Base-by-base conservation (phyloP, 1,140 invertebrate genomes). In the Vanessa atalanta region DNA sequence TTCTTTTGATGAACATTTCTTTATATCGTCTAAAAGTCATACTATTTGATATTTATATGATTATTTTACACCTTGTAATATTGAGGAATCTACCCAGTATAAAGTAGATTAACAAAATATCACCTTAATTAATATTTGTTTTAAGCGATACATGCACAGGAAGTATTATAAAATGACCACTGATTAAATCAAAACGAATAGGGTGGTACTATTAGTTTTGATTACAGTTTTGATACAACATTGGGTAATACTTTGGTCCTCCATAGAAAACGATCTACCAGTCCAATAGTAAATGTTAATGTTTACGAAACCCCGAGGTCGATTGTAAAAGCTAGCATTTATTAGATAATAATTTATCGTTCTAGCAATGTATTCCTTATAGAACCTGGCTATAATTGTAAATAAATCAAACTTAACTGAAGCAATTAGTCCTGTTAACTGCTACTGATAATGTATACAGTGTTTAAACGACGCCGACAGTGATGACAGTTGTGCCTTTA, bases 351-450 rank as follows among this genome's bases (percentile, higher is more conserved):
- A 61, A 61, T 37, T 61, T 61, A 61, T 61, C 57, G 31, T 37
- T 61, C 57, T 12, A 61, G 57, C 14, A 15, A 37, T 37, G n/a
- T 61, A 61, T 5, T 61, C 57, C 57, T 61, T 37, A 61, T 4
- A 31, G 57, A 61, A 31, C 57, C 31, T 37, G 57, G 23, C 31
- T 37, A 8, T 61, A 50, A 70, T 70, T 61, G 48, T 47, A 50
- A 70, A 70, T 70, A 70, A 70, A 70, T 70, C 47, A 70, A 61
- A 61, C 47, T 70, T 61, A 60, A 70, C 43, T 70, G 47, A 63
- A 70, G n/a, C 47, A 70, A 70, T 70, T 70, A 61, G 68, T 70
- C 68, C 63, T 63, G 47, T 69, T 69, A 70, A 63, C 57, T 60
- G 26, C 57, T 60, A 57, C 15, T 48, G 68, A 70, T 70, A 70